Conservation (phyloP, 1,140 invertebrate species). For the Hycleus phaleratus region DNA sequence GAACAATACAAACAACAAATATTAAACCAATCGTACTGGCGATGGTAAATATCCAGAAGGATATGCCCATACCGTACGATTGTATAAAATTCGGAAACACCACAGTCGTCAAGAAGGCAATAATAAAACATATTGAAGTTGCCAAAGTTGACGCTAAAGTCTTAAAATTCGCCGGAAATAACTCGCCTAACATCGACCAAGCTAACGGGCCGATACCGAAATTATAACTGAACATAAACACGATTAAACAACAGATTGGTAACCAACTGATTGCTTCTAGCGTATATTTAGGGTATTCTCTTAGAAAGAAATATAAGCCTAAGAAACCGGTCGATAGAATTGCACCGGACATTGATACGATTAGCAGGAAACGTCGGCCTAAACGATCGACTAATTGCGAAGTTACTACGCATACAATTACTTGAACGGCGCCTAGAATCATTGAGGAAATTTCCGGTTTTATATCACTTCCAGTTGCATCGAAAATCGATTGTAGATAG, state of each 20-base stretch:
- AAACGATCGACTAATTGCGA: not conserved
- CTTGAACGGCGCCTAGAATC: conserved; percentile 63
- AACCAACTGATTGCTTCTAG: conserved; percentile 2
- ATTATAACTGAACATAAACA: conserved; percentile 5
- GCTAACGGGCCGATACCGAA: conserved; percentile 56
- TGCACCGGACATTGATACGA: not conserved
- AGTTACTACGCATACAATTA: conserved; percentile 35
- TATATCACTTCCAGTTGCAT: conserved; percentile 46
- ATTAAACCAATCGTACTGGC: conserved; percentile 53
- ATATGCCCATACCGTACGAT: not conserved
- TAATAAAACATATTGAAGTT: not conserved
- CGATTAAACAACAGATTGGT: conserved; percentile 2
- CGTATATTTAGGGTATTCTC: not conserved
- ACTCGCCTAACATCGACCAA: conserved; percentile 66
- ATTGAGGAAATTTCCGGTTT: conserved; percentile 57
- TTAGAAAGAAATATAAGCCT: conserved; percentile 2
- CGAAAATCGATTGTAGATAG: conserved; percentile 66
- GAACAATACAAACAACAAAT: conserved; percentile 51
- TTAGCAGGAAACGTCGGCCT: not conserved
- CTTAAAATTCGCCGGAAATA: conserved; percentile 48
- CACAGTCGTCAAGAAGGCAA: not conserved
- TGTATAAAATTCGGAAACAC: conserved; percentile 5
- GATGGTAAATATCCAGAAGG: conserved; percentile 33
- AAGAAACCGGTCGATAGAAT: not conserved
- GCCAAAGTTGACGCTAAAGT: not conserved